Base-by-base conservation (phyloP, 2,888 invertebrate species). In the Deilephila elpenor region DNA sequence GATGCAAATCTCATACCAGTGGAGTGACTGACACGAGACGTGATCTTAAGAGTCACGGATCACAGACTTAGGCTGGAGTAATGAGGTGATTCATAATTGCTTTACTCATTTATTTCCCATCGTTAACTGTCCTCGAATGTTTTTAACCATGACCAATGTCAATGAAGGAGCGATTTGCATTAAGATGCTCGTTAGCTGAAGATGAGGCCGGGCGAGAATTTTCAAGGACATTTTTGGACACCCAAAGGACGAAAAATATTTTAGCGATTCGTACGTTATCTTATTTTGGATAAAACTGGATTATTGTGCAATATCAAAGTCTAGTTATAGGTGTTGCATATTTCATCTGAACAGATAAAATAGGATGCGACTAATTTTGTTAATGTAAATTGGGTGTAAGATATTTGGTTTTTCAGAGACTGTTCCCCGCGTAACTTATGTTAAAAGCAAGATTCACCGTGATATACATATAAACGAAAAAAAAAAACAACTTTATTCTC, bases 141-240 rank as follows among this genome's bases (percentile, higher is more conserved):
- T 32, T 25, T 56, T 60, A 60, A 60, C 25, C 29, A 25, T 29
- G 25, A 60, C 60, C 29, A 60, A 60, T 60, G 60, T 29, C 60
- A 60, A 25, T 25, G 60, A 60, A 56, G 44, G n/a, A 20, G 29
- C 25, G 25, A 60, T 60, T 60, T 60, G 60, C 25, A 60, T 60
- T 4, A 60, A 29, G 17, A 60, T 14, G 25, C 4, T 14, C 29
- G 14, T 60, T 60, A 60, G 29, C 29, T 60, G 60, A 32, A 29
- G 60, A 29, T 60, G 60, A 29, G 60, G 17, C 29, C 8, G 7
- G 60, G 5, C 25, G 25, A 29, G 60, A 60, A 60, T 29, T 5
- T 25, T 56, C 60, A 60, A 29, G 25, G 60, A 32, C 29, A 60
- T 60, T 25, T 25, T 25, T 25, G 25, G 8, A 11, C 11, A 60